Evolutionary conservation across 2,888 invertebrate genomes (phyloP).

Genomic region (Ectemnius lituratus): DNA sequence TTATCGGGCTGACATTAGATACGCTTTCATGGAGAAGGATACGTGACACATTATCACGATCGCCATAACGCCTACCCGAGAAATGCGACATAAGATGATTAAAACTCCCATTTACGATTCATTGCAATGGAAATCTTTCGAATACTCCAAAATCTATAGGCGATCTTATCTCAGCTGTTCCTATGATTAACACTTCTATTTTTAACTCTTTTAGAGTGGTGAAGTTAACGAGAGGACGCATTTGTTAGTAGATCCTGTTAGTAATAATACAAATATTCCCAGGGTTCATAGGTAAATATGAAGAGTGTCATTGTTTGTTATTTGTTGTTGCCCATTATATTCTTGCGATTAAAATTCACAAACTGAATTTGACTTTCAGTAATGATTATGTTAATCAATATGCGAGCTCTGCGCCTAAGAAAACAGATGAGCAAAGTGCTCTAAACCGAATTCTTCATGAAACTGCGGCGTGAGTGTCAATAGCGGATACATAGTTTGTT

Average conservation of each 20-base stretch:
- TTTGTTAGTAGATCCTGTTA: conserved; percentile 87
- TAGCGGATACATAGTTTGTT: background rate
- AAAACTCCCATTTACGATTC: background rate
- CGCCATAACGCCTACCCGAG: conserved; percentile 18
- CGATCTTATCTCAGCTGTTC: background rate
- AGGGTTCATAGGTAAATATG: conserved; percentile 81
- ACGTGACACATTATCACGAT: conserved; percentile 14
- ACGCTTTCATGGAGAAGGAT: background rate
- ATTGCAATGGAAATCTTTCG: background rate
- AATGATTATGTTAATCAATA: conserved; percentile 83
- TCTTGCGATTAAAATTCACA: no score
- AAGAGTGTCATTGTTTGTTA: no score
- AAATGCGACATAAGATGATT: background rate
- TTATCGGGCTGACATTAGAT: conserved; percentile 44
- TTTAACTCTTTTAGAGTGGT: conserved; percentile 77
- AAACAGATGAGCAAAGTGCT: conserved; percentile 94
- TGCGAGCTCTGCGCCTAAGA: conserved; percentile 84
- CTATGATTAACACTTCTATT: no score
- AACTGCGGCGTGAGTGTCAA: conserved; percentile 88
- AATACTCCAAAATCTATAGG: background rate
- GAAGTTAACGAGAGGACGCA: conserved; percentile 88
- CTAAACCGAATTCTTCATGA: conserved; percentile 93
- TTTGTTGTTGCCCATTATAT: background rate
- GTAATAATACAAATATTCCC: conserved; percentile 86
- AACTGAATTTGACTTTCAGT: conserved; percentile 75